Conservation (phyloP, 2,113 vertebrate genomes). For the Ptilorrhoa leucosticta region DNA sequence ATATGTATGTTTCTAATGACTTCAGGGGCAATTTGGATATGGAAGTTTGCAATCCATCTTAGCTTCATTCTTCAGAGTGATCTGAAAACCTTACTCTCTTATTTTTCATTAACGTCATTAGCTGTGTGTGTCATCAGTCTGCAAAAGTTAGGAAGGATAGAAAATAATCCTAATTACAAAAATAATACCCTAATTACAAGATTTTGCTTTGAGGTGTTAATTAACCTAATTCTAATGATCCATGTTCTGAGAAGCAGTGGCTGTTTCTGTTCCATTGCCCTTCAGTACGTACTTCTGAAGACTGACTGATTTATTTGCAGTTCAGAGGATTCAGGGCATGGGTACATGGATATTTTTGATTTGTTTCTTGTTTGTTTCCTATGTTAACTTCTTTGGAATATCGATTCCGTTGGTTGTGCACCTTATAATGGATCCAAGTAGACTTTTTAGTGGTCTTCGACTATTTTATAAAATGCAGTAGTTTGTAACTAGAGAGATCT, state of each 20-base stretch:
- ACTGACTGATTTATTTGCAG: neutral
- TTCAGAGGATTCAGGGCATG: neutral
- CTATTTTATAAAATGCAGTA: neutral
- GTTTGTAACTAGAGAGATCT: neutral
- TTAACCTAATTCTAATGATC: slow-evolving; percentile 9
- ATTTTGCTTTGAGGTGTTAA: slow-evolving; percentile 43
- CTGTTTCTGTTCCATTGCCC: neutral
- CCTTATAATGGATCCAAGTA: neutral
- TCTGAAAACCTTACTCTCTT: neutral
- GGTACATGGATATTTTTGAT: neutral
- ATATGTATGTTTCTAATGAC: neutral
- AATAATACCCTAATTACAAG: slow-evolving; percentile 4
- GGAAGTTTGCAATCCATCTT: neutral
- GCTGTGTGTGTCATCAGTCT: neutral
- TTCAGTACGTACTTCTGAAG: neutral
- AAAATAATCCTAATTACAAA: slow-evolving; percentile 10
- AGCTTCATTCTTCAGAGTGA: neutral
- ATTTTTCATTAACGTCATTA: neutral
- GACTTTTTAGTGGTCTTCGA: neutral
- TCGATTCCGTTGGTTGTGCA: neutral
- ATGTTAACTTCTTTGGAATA: neutral
- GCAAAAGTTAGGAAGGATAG: neutral
- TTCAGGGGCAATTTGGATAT: neutral
- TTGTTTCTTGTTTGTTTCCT: neutral
- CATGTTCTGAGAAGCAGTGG: neutral